Evolutionary conservation across 2,113 vertebrate species (phyloP).

Genomic region (Athene noctua): DNA sequence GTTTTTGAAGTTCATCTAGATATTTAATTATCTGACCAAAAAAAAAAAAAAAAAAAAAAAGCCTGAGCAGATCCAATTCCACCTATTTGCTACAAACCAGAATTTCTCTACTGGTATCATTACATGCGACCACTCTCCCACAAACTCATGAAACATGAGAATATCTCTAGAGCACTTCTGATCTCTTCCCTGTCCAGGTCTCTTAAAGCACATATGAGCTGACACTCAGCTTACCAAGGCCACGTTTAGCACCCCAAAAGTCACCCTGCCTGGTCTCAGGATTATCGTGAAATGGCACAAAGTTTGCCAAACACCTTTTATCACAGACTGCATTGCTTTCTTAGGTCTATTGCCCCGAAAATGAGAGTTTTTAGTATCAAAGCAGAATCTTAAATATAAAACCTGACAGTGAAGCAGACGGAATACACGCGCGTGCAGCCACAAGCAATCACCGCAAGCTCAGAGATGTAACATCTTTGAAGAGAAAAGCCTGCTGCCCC

Average conservation of each 20-base stretch:
- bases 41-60: background rate
- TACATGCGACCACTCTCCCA: background rate
- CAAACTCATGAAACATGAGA: background rate
- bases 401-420: background rate
- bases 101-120: background rate
- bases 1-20: background rate
- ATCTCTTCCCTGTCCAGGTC: background rate
- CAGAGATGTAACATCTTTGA: background rate
- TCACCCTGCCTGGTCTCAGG: background rate
- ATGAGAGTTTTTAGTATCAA: background rate
- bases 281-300: background rate
- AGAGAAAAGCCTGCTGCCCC: background rate
- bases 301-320: background rate
- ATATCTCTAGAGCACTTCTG: background rate
- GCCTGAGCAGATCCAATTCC: background rate
- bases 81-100: background rate
- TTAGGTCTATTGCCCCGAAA: background rate
- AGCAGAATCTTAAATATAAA: background rate
- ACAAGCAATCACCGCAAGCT: background rate
- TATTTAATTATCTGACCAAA: background rate
- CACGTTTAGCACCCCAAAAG: rapidly evolving
- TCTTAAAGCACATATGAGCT: background rate
- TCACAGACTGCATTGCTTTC: background rate
- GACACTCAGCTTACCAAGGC: background rate
- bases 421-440: background rate